Evolutionary conservation across 1,140 invertebrate species (phyloP).

Genomic region (Linepithema humile): DNA sequence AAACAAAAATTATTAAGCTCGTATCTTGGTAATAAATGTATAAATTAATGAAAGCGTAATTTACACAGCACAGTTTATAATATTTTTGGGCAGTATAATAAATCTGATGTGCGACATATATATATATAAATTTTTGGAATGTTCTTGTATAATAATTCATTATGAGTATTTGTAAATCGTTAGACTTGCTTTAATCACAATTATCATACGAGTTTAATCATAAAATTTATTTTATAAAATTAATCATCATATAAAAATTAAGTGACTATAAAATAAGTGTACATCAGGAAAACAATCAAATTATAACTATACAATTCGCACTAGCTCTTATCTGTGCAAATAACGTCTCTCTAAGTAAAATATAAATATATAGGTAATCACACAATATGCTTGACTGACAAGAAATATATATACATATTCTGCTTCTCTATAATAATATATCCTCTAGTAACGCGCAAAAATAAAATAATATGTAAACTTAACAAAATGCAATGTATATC

Average conservation of each 20-base stretch:
- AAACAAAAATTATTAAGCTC: not conserved
- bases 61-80: constrained; percentile 18
- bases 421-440: not conserved
- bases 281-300: constrained; percentile 31
- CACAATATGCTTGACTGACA: constrained; percentile 46
- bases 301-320: constrained; percentile 18
- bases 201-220: constrained; percentile 3
- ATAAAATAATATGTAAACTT: constrained; percentile 45
- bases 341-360: constrained; percentile 11
- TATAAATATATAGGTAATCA: constrained; percentile 41
- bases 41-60: constrained; percentile 18
- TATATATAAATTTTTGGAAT: constrained; percentile 62
- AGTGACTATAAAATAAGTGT: constrained; percentile 29
- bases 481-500: constrained; percentile 69
- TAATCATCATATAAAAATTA: constrained; percentile 42
- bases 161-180: constrained; percentile 62
- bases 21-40: not conserved
- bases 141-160: constrained; percentile 31
- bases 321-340: constrained; percentile 1
- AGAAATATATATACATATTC: constrained; percentile 23
- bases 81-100: constrained; percentile 48
- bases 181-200: constrained; percentile 14
- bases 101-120: constrained; percentile 18
- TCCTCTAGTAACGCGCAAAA: not conserved
- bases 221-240: constrained; percentile 16